Percentiles rank a stretch among this genome's conserved stretches.
Evolutionary conservation across 2,888 invertebrate species (phyloP).

Genomic region (Pyrochroa serraticornis): DNA sequence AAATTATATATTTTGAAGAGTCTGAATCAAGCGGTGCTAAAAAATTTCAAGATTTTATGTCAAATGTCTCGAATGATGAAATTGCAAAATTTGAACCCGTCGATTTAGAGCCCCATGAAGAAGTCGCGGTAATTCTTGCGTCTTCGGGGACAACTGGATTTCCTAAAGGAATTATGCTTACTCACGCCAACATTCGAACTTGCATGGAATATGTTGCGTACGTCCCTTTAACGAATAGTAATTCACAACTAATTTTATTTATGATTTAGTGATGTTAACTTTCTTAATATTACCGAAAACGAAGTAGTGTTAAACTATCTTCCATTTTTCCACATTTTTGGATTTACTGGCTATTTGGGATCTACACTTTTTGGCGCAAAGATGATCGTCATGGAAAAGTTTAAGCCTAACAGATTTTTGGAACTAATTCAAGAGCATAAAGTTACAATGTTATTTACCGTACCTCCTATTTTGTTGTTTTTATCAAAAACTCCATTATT

Average conservation of each 20-base stretch:
- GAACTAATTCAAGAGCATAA: too few relatives aligned
- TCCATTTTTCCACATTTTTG: constrained; percentile 9
- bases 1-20: constrained; percentile 1
- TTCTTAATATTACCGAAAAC: background rate
- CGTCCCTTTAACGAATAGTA: too few relatives aligned
- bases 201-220: background rate
- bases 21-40: background rate
- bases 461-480: too few relatives aligned
- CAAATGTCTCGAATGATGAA: background rate
- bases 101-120: constrained; percentile 32
- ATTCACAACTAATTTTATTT: too few relatives aligned
- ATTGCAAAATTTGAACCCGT: constrained; percentile 28
- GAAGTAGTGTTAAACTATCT: background rate
- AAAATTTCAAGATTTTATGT: too few relatives aligned
- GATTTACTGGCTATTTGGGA: background rate
- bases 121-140: constrained; percentile 56
- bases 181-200: constrained; percentile 60
- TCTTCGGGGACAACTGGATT: constrained; percentile 75
- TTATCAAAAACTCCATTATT: too few relatives aligned
- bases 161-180: constrained; percentile 70
- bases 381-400: too few relatives aligned
- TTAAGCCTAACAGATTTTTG: too few relatives aligned
- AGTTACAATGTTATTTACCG: too few relatives aligned
- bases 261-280: background rate
- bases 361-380: too few relatives aligned